Evolutionary conservation across 1,140 invertebrate species (phyloP), one percentile per base, ranked within the genome.

Genomic region (Mycetomoellerius zeteki): DNA sequence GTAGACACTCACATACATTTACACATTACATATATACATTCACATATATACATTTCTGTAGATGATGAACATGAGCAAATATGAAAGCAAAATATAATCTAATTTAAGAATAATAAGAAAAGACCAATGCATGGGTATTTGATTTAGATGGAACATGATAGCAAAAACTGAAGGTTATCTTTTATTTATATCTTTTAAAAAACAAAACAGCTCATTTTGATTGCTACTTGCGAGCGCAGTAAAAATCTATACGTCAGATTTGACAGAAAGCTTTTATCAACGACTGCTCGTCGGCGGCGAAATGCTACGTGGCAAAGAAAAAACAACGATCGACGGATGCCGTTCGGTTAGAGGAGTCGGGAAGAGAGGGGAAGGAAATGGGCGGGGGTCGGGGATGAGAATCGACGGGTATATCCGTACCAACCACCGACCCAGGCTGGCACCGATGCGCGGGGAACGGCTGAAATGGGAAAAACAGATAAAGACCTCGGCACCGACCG

Each of bases 391-490:
- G 76, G 62, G 62, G 60, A 56, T 81, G 62, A 69, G 78, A 75
- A 37, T 76, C 76, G 85, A 90, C 89, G 73, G 75, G 73, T 88
- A 90, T 88, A 90, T 90, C 81, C 81, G 89, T 90, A 67, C 69
- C 86, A 90, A 87, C 72, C 86, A 73, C 54, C 76, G 64, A 72
- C 56, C 69, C 37, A 43, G 80, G 56, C 81, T 90, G 86, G 71
- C 86, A 90, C 80, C 56, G 71, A 6, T 52, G 77, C 62, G 43
- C 65, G 56, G 62, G 52, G 81, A 43, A 62, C 50, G 21, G 73
- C 50, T 60, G 76, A 86, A 88, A 87, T 86, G 88, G 85, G 85
- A 85, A 78, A 88, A 81, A 86, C 80, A 91, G 91, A 88, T 88
- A 91, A 91, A 91, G 88, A 90, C 73, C 88, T 90, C 82, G 67